Conservation (phyloP, 2,113 vertebrate genomes). For the Pao palembangensis region DNA sequence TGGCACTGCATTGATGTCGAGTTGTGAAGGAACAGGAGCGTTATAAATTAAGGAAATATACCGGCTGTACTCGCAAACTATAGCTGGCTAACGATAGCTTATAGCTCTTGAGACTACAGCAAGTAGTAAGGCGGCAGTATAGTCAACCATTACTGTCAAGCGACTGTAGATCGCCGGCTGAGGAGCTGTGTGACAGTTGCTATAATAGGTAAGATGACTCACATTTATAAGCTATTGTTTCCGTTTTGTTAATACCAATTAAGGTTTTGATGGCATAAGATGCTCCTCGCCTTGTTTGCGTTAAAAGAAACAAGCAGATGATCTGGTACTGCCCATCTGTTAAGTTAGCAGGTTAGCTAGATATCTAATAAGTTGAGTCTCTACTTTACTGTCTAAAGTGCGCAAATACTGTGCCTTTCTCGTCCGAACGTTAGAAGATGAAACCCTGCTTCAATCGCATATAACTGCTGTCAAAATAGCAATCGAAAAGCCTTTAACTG, state of each 20-base stretch:
- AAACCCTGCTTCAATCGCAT: not conserved
- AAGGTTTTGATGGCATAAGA: not conserved
- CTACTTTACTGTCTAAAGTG: constrained; percentile 5
- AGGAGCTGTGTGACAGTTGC: constrained; percentile 37
- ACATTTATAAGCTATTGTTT: not conserved
- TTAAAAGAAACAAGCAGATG: constrained; percentile 17
- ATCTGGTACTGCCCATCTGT: constrained; percentile 26
- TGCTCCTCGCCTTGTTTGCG: constrained; percentile 23
- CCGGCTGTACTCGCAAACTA: constrained; percentile 65
- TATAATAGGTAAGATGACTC: constrained; percentile 57
- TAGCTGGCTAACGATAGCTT: constrained; percentile 54
- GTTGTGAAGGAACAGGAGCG: constrained; percentile 28
- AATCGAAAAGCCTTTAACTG: constrained; percentile 26
- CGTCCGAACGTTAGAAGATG: not conserved
- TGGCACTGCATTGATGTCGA: constrained; percentile 17
- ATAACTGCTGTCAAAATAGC: not conserved
- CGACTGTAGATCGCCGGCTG: constrained; percentile 43
- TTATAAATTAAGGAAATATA: constrained; percentile 44
- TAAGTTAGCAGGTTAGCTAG: constrained; percentile 56
- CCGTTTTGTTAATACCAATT: not conserved
- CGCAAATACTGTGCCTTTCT: not conserved
- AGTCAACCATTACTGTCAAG: constrained; percentile 51
- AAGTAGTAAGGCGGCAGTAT: constrained; percentile 50
- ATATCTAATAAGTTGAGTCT: constrained; percentile 2
- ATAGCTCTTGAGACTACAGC: constrained; percentile 41